Base-by-base conservation (phyloP, 2,113 vertebrate species). In the Pao palembangensis region DNA sequence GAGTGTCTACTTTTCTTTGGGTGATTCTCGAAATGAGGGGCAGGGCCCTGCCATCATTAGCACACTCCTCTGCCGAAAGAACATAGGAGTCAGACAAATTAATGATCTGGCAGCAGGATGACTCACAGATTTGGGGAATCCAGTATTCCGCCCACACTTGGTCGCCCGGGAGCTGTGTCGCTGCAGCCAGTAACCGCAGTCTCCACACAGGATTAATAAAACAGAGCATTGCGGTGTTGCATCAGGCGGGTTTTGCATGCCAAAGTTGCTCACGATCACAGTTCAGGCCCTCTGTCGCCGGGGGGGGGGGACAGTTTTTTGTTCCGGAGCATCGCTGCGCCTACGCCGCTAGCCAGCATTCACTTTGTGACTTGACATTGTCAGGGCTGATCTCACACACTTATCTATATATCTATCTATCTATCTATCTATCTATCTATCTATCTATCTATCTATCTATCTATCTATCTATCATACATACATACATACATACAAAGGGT, bases 71-170 rank as follows among this genome's bases (percentile, higher is more conserved):
- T 80, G 61, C 42, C 21, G 61, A 55, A 58, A 77, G 69, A 79
- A 85, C 25, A 58, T 55, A 62, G 61, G 58, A 73, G 80, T 84
- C 83, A 84, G 85, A 71, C 76, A 69, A 83, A 83, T 80, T 82
- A 78, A 88, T 79, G 80, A 85, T 83, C 66, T 51, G 44, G 43
- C 46, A 71, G 69, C 68, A 71, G 71, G 73, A 71, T 85, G 80
- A 85, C 73, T 87, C 83, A 82, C 65, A 80, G 64, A 69, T 80
- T 75, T 69, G 55, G 78, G 64, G 72, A 75, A 72, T 66, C 76
- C 71, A 76, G 76, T 8, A 31, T 28, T 71, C 70, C 70, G 38
- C 74, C 75, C 72, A 81, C 77, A 55, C 65, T 17, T 55, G 44
- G 65, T 44, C 19, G 17, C 51, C 67, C 76, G 60, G 58, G 75